phyloP scores from a whole-genome alignment of 2,888 invertebrate genomes.

The Clusia tigrina region DNA sequence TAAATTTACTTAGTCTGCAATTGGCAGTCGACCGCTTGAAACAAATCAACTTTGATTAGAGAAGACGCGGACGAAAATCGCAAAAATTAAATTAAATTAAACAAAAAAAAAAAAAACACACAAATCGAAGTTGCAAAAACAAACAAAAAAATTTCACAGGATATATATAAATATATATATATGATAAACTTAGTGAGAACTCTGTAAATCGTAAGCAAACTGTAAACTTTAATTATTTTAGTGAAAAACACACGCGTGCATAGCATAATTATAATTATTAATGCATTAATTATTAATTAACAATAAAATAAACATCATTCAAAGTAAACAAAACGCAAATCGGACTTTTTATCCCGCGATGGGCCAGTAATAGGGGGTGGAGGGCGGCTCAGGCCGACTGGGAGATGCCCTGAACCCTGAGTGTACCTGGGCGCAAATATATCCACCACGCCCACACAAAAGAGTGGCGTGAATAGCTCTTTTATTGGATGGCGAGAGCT shows the following conservation, averaged over 20 bases:
- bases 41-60: neutral
- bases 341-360: too few species aligned
- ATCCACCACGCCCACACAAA: too few species aligned
- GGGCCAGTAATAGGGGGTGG: too few species aligned
- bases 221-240: neutral
- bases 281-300: neutral
- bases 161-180: neutral
- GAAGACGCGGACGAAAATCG: neutral
- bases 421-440: too few species aligned
- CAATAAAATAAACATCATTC: neutral
- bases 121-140: neutral
- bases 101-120: slow-evolving; percentile 12
- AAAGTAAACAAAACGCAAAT: slow-evolving; percentile 6
- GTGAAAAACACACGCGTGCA: slow-evolving; percentile 10
- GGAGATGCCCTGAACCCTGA: too few species aligned
- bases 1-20: too few species aligned
- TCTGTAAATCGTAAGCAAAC: neutral
- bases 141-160: slow-evolving; percentile 11
- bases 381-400: too few species aligned
- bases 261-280: slow-evolving; percentile 12
- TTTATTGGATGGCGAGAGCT: too few species aligned
- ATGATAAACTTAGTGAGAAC: neutral
- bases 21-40: too few species aligned
- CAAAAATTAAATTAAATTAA: neutral
- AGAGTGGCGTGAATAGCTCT: too few species aligned